Percentiles rank a stretch among this genome's conserved stretches.
Evolutionary conservation across 2,113 vertebrate genomes (phyloP).

Genomic region (western clawed frog (Xenopus tropicalis)): DNA sequence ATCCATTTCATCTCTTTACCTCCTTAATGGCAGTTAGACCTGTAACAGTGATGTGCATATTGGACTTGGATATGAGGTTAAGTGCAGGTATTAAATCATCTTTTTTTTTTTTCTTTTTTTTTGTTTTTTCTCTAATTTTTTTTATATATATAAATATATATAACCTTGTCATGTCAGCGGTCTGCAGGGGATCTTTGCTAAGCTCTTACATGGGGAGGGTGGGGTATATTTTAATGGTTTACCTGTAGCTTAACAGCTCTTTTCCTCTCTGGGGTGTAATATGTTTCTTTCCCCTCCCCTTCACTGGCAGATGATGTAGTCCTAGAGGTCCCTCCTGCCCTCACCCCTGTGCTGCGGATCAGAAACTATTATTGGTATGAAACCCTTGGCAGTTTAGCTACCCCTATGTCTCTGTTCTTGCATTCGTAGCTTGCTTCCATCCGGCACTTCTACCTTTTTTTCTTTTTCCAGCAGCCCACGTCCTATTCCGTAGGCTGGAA

Average conservation of each 20-base stretch:
- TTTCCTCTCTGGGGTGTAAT: conserved; percentile 54
- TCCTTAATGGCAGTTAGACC: conserved; percentile 60
- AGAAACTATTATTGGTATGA: conserved; percentile 60
- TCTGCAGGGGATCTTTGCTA: conserved; percentile 50
- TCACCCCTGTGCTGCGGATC: conserved; percentile 48
- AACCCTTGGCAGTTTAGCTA: conserved; percentile 56
- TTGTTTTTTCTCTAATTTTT: conserved; percentile 38
- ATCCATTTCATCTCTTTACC: conserved; percentile 59
- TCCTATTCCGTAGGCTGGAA: conserved; percentile 67
- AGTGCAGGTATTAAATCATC: conserved; percentile 58
- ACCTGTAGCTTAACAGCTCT: conserved; percentile 52
- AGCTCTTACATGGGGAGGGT: conserved; percentile 13
- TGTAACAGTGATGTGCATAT: conserved; percentile 60
- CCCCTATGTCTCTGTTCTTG: conserved; percentile 64
- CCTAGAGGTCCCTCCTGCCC: conserved; percentile 44
- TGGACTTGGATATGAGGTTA: conserved; percentile 62
- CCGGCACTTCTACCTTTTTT: conserved; percentile 60
- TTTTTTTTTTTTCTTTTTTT: conserved; percentile 50
- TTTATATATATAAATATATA: neutral
- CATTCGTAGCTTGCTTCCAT: conserved; percentile 69
- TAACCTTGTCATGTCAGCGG: conserved; percentile 46
- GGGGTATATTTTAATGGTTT: conserved; percentile 47
- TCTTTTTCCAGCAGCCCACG: conserved; percentile 58
- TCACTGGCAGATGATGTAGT: conserved; percentile 52
- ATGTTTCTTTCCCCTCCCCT: conserved; percentile 41